Conservation (phyloP, 2,113 vertebrate genomes). For the Orycteropus afer region DNA sequence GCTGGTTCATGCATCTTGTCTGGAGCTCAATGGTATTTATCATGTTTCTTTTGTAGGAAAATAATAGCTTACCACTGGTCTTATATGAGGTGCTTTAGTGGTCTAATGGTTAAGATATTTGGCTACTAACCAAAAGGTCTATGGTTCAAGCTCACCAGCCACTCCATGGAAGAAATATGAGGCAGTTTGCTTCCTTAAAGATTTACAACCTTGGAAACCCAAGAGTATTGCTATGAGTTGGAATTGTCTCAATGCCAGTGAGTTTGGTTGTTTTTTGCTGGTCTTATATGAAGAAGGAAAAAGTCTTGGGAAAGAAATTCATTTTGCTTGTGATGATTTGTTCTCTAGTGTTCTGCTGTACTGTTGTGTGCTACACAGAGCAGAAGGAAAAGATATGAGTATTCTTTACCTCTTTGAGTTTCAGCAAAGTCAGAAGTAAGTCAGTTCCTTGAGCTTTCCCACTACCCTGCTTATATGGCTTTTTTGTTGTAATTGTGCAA, state of each 20-base stretch:
- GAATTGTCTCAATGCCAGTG: no score
- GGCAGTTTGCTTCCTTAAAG: no score
- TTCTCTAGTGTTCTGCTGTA: not conserved
- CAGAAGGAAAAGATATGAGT: not conserved
- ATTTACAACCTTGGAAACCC: no score
- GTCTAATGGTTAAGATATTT: no score
- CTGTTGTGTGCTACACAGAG: not conserved
- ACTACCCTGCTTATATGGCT: not conserved
- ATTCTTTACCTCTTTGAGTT: not conserved
- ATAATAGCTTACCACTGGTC: not conserved
- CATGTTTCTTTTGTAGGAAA: not conserved
- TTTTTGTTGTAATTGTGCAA: not conserved
- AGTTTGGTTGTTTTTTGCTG: no score
- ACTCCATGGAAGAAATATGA: no score
- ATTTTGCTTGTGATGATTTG: not conserved
- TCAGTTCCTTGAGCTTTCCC: constrained; percentile 5
- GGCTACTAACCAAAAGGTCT: no score
- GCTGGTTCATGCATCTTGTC: not conserved
- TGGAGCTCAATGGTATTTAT: not conserved
- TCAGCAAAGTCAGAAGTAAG: not conserved
- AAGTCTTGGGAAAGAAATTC: not conserved
- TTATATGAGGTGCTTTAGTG: no score
- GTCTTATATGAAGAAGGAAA: not conserved
- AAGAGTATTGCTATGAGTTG: no score
- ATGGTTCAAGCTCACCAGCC: no score